Evolutionary conservation across 2,797 vertebrate species (phyloP), one percentile per base, ranked within the genome.

Genomic region (Acomys russatus): DNA sequence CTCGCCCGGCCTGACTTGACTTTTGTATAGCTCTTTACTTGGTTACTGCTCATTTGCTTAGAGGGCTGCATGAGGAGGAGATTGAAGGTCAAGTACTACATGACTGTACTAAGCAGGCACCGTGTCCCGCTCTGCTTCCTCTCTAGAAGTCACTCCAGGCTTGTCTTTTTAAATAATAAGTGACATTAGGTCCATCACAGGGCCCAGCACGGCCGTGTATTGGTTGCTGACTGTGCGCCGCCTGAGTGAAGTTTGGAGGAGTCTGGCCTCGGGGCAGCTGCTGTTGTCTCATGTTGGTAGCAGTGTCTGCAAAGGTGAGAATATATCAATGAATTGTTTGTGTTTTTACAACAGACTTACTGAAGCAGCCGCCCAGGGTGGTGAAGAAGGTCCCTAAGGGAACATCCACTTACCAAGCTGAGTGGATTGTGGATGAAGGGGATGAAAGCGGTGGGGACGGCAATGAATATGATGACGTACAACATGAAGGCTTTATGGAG

Each of bases 341-440:
- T 95, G 6, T 38, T 93, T 79, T 90, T 91, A 11, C 83, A 99
- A 11, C 83, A 99, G 99, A 99, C 83, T 98, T 98, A 76, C 97
- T 99, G 90, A 99, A 99, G 97, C 98, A 95, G 56, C 95, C 63
- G 66, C 98, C 98, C 93, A 99, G 98, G 79, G 95, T 99, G 87
- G 98, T 98, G 51, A 99, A 99, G 98, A 99, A 99, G 96, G 99
- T 99, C 88, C 99, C 99, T 12, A 99, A 99, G 98, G 99, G 99
- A 95, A 99, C 99, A 0, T 99, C 99, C 0, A 99, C 98, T 95
- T 99, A 99, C 97, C 99, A 99, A 98, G 99, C 99, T 87, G 98
- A 99, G 1, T 99, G 99, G 99, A 99, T 99, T 92, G 96, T 99
- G 94, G 98, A 99, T 95, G 98, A 99, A 38, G 99, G 98, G 54